Conservation (phyloP, 2,888 invertebrate species). For the Holacanthella duospinosa region DNA sequence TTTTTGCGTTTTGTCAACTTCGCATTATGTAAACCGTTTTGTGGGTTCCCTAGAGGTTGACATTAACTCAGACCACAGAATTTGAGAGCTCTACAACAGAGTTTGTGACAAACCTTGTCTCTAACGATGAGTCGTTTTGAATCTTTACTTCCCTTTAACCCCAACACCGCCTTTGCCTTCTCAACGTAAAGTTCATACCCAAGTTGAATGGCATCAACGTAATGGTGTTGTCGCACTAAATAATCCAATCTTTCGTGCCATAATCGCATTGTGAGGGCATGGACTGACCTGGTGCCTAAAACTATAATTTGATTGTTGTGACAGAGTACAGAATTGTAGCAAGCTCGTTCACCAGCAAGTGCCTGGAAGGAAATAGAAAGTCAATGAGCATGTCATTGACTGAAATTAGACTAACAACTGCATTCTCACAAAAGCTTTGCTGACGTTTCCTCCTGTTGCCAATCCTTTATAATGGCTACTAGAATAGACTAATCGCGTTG, state of each 20-base stretch:
- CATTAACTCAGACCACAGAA: too few species aligned
- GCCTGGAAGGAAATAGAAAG: constrained; percentile 44
- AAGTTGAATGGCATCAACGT: constrained; percentile 50
- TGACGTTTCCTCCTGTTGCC: constrained; percentile 90
- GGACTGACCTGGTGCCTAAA: constrained; percentile 57
- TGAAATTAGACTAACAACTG: background rate
- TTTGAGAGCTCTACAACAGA: background rate
- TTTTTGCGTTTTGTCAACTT: too few species aligned
- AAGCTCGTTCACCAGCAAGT: constrained; percentile 60
- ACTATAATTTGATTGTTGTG: constrained; percentile 58
- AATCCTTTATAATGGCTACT: constrained; percentile 81
- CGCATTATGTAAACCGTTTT: too few species aligned
- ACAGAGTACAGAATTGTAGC: constrained; percentile 60
- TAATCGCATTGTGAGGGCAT: constrained; percentile 45
- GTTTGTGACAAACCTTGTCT: constrained; percentile 41
- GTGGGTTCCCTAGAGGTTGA: too few species aligned
- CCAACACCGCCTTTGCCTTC: constrained; percentile 52
- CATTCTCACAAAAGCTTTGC: constrained; percentile 56
- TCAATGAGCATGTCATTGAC: constrained; percentile 13
- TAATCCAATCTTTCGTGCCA: constrained; percentile 48
- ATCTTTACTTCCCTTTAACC: constrained; percentile 47
- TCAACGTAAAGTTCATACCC: constrained; percentile 54
- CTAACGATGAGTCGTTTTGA: constrained; percentile 44
- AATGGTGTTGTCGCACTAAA: constrained; percentile 47
- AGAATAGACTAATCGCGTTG: constrained; percentile 71